Evolutionary conservation across 2,888 invertebrate genomes (phyloP).

Genomic region (Tachina lurida): DNA sequence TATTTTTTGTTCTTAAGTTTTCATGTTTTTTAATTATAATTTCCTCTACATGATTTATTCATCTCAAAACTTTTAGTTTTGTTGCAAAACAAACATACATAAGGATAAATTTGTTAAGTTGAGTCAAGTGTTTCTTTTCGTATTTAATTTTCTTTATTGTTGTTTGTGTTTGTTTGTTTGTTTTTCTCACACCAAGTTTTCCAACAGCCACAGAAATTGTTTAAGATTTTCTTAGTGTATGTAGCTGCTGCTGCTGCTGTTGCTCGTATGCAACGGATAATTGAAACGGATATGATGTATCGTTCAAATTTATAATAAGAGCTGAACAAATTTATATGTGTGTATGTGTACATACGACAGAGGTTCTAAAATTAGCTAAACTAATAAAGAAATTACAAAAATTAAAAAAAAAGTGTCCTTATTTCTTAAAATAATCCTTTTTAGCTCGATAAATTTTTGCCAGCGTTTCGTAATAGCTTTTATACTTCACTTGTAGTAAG

Average conservation of each 20-base stretch:
- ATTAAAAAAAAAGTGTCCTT: too few relatives aligned
- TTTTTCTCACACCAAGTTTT: slow-evolving; percentile 18
- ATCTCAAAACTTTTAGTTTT: background rate
- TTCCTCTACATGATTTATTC: slow-evolving; percentile 13
- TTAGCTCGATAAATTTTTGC: too few relatives aligned
- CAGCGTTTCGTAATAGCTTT: too few relatives aligned
- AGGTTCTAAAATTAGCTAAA: too few relatives aligned
- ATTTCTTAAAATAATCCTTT: too few relatives aligned
- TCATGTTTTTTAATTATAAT: slow-evolving; percentile 12
- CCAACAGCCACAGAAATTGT: background rate
- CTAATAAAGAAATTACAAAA: too few relatives aligned
- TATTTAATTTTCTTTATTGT: background rate
- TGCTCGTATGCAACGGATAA: slow-evolving; percentile 37
- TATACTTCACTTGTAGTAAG: too few relatives aligned
- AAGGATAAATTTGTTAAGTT: slow-evolving; percentile 22
- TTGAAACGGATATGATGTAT: slow-evolving; percentile 62
- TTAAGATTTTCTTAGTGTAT: slow-evolving; percentile 12
- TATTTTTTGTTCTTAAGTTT: background rate
- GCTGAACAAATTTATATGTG: slow-evolving; percentile 3
- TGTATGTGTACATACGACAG: background rate
- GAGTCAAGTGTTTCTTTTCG: slow-evolving; percentile 11
- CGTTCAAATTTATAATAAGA: slow-evolving; percentile 49
- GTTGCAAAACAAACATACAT: background rate
- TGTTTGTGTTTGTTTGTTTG: background rate
- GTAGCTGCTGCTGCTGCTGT: background rate